Evolutionary conservation across 2,113 vertebrate genomes (phyloP).

Genomic region (Passer domesticus): DNA sequence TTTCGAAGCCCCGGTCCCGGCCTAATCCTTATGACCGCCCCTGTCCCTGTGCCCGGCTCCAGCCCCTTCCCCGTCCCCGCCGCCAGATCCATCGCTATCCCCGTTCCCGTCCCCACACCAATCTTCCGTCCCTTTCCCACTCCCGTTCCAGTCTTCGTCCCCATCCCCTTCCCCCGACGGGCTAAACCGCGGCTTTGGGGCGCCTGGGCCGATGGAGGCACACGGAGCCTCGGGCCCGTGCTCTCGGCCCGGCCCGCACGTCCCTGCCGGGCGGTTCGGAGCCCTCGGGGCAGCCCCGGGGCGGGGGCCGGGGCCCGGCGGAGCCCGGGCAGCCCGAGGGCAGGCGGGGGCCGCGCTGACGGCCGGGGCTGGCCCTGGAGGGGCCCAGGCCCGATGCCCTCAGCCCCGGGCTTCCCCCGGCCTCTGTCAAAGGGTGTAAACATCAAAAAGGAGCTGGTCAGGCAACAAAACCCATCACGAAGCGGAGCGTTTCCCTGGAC

Average conservation of each 20-base stretch:
- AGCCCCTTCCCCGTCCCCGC: background rate
- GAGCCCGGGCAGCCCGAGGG: background rate
- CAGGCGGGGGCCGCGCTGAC: no score
- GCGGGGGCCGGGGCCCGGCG: no score
- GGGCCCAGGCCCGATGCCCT: background rate
- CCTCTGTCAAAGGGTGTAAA: background rate
- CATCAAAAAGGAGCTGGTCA: background rate
- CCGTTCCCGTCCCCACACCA: no score
- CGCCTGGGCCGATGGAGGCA: rapidly evolving
- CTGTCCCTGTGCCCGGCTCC: background rate
- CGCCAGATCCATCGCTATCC: background rate
- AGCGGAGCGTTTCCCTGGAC: background rate
- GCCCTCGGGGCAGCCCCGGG: background rate
- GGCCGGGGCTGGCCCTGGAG: background rate
- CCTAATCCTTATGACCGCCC: no score
- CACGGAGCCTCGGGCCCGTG: no score
- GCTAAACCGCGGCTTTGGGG: background rate
- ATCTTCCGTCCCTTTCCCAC: background rate
- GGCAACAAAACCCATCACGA: background rate
- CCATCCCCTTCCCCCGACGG: background rate
- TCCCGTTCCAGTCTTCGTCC: rapidly evolving
- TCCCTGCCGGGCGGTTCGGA: background rate
- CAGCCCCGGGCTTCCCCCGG: background rate
- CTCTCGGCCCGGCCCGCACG: no score
- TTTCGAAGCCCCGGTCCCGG: background rate